These are phyloP conservation scores for Plectus sambesii DNA, from an alignment of 1,140 invertebrate species.

Conservation along the genomic window DNA sequence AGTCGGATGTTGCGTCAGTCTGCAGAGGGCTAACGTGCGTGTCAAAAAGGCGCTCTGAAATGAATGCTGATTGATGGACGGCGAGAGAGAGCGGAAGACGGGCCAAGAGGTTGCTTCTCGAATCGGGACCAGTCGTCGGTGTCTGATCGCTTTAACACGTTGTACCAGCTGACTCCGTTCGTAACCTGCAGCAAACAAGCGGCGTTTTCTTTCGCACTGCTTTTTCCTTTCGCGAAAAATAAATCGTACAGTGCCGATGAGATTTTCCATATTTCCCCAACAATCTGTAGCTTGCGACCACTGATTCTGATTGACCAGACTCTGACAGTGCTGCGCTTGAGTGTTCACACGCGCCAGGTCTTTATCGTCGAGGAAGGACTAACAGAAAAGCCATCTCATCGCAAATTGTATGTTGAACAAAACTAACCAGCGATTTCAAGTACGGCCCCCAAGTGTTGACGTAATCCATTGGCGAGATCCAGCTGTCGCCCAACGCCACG, in stretches of 20 bases:
- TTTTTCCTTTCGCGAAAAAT: constrained; percentile 2
- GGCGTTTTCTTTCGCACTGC: too few relatives aligned
- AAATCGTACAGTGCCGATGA: constrained; percentile 47
- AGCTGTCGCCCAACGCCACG: constrained; percentile 68
- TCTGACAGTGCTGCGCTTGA: constrained; percentile 42
- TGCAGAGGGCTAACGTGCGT: constrained; percentile 16
- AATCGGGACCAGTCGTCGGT: constrained; percentile 25
- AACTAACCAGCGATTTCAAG: constrained; percentile 57
- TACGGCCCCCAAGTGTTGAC: constrained; percentile 66
- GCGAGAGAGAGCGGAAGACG: not conserved
- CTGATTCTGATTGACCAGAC: constrained; percentile 42
- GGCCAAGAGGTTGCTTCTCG: not conserved
- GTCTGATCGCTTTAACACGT: constrained; percentile 53
- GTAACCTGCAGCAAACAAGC: constrained; percentile 48
- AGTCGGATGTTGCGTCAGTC: constrained; percentile 30
- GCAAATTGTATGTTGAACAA: constrained; percentile 46
- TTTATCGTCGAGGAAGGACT: constrained; percentile 51
- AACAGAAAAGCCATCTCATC: constrained; percentile 50
- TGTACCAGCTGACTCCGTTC: constrained; percentile 64
- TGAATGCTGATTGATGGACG: not conserved
- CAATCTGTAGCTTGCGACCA: constrained; percentile 56
- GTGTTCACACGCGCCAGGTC: constrained; percentile 45
- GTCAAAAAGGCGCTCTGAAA: constrained; percentile 14
- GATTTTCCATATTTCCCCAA: constrained; percentile 56
- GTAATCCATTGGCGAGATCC: constrained; percentile 71